Conservation (phyloP, 2,113 vertebrate genomes). For the Laticauda laticaudata region DNA sequence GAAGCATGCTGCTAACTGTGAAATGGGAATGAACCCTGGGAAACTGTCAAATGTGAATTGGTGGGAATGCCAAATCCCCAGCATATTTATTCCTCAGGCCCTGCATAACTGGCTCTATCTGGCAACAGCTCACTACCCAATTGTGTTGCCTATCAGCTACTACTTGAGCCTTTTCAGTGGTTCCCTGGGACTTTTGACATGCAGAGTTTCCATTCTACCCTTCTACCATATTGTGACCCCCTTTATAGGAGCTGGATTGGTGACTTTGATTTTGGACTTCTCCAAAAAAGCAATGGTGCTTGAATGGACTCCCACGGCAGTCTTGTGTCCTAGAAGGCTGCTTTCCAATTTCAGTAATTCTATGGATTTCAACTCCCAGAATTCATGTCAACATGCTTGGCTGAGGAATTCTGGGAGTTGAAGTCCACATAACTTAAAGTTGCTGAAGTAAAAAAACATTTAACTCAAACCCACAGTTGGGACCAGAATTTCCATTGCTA, state of each 20-base stretch:
- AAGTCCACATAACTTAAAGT: not conserved
- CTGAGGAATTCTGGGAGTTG: not conserved
- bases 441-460: not conserved
- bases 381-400: not conserved
- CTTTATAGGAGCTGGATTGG: not conserved
- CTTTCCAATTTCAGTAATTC: not conserved
- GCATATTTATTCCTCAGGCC: not conserved
- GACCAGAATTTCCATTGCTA: not conserved
- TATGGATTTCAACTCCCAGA: not conserved
- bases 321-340: not conserved
- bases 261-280: not conserved
- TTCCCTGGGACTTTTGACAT: not conserved
- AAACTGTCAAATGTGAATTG: not conserved
- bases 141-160: not conserved
- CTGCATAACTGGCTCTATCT: too few species aligned
- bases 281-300: not conserved
- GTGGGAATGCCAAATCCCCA: not conserved
- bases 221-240: too few species aligned
- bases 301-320: not conserved
- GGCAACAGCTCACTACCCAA: too few species aligned
- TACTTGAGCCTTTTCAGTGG: not conserved
- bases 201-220: too few species aligned
- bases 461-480: not conserved
- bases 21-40: not conserved
- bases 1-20: not conserved